Percentiles rank a stretch among this genome's conserved stretches.
Conservation (phyloP, 2,113 vertebrate species). For the Martes martes region DNA sequence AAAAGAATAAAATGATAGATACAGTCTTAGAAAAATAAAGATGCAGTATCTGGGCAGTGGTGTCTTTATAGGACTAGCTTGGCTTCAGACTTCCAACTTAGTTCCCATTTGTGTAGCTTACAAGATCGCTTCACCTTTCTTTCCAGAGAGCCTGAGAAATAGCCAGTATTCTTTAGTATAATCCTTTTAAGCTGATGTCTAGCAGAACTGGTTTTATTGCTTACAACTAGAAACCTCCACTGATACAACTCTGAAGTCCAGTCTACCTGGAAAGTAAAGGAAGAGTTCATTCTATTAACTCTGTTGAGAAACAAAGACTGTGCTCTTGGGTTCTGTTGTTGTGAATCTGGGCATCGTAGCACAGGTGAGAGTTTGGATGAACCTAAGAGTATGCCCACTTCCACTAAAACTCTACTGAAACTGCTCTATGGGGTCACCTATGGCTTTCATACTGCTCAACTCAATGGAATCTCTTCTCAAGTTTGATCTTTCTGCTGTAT, state of each 20-base stretch:
- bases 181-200: not conserved
- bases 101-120: not conserved
- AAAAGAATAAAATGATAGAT: not conserved
- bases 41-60: not conserved
- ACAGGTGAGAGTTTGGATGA: not conserved
- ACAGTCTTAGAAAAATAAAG: not conserved
- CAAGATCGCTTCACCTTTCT: not conserved
- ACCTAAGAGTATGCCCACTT: not conserved
- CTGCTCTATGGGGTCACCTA: not conserved
- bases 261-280: not conserved
- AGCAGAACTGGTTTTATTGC: not conserved
- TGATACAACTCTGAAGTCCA: not conserved
- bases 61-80: not conserved
- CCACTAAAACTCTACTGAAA: not conserved
- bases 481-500: not conserved
- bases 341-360: not conserved
- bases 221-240: not conserved
- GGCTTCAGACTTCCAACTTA: not conserved
- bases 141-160: not conserved
- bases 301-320: not conserved
- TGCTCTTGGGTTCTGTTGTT: not conserved
- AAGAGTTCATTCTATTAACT: not conserved
- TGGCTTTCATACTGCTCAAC: not conserved
- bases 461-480: not conserved
- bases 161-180: not conserved